A percentile compares a stretch with the other conserved stretches of the same genome.
These are phyloP conservation scores for Electrona antarctica DNA, from an alignment of 2,113 vertebrate genomes.

Conservation along the genomic window DNA sequence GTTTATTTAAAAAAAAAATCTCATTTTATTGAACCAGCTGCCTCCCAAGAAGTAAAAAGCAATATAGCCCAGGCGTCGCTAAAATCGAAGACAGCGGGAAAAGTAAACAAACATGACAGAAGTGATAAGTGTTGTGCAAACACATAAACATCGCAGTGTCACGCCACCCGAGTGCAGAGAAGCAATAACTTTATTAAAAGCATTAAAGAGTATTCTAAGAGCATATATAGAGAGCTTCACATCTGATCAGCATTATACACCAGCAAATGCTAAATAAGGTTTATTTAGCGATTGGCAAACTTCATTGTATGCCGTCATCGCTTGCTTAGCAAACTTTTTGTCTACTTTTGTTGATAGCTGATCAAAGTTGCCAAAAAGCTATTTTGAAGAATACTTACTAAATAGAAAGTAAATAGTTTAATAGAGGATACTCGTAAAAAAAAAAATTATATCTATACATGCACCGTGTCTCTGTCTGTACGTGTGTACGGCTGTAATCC, in stretches of 20 bases:
- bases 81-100: constrained; percentile 77
- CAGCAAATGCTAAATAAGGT: constrained; percentile 38
- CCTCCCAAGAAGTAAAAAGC: constrained; percentile 87
- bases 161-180: constrained; percentile 69
- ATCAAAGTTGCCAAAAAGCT: too few species aligned
- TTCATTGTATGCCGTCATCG: too few species aligned
- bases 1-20: background rate
- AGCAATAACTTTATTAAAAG: constrained; percentile 73
- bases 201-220: constrained; percentile 59
- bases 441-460: background rate
- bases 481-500: too few species aligned
- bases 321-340: too few species aligned
- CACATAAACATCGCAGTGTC: constrained; percentile 73
- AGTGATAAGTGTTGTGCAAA: constrained; percentile 84
- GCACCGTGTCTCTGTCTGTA: too few species aligned
- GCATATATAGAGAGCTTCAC: constrained; percentile 19
- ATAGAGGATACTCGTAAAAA: background rate
- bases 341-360: too few species aligned
- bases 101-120: constrained; percentile 82
- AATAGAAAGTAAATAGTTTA: background rate
- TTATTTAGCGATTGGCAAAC: constrained; percentile 12
- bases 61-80: constrained; percentile 78
- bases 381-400: too few species aligned
- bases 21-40: constrained; percentile 95
- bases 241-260: constrained; percentile 24